These are phyloP conservation scores for Heterocephalus glaber DNA, from an alignment of 2,113 vertebrate genomes.

Conservation along the genomic window DNA sequence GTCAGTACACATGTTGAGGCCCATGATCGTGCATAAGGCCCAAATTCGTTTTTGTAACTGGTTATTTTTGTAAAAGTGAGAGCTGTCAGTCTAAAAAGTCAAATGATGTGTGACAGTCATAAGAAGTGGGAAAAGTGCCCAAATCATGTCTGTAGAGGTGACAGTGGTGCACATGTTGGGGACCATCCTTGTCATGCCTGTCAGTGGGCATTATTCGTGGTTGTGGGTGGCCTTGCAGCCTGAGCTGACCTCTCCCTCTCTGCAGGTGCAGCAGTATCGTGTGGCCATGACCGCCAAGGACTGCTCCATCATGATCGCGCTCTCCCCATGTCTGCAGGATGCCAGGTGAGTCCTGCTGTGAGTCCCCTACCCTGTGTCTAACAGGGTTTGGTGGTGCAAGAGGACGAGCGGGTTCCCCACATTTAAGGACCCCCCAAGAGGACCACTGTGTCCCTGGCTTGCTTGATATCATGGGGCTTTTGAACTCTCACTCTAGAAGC, in stretches of 20 bases:
- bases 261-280: slow-evolving; percentile 96
- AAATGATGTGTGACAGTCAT: not conserved
- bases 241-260: not conserved
- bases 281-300: slow-evolving; percentile 98
- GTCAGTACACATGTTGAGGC: not conserved
- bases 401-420: fast-evolving
- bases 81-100: not conserved
- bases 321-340: slow-evolving; percentile 91
- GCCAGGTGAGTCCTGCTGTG: slow-evolving; percentile 86
- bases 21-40: not conserved
- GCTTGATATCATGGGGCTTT: not conserved
- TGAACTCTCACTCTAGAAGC: not conserved
- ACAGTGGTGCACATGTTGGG: not conserved
- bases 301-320: slow-evolving; percentile 96
- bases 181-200: not conserved
- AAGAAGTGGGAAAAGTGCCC: not conserved
- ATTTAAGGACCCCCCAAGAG: not conserved
- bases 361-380: fast-evolving
- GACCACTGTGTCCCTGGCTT: not conserved
- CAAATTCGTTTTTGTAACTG: not conserved
- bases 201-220: not conserved
- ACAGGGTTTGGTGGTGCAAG: not conserved
- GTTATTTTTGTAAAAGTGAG: not conserved
- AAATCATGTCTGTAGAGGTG: not conserved
- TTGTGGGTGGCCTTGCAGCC: fast-evolving